Conservation (phyloP, 2,797 vertebrate genomes). For the Coranthus polyacanthus region DNA sequence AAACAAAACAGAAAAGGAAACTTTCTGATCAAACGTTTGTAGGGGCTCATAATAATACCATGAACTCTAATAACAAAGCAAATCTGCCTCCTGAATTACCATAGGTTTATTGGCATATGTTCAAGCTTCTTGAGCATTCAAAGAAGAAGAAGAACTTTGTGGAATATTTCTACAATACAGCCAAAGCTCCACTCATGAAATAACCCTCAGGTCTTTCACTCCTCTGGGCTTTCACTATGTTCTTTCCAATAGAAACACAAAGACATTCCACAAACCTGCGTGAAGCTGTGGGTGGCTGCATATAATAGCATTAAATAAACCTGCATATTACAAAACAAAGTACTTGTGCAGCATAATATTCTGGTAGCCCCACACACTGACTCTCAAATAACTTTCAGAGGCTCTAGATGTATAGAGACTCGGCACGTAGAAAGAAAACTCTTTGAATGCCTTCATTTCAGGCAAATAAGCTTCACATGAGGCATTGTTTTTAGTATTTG, state of each 20-base stretch:
- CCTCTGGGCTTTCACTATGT: not conserved
- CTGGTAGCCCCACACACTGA: slow-evolving; percentile 18
- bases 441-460: too few species aligned
- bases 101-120: too few species aligned
- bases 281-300: slow-evolving; percentile 34
- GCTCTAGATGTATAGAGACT: slow-evolving; percentile 7
- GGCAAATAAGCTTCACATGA: too few species aligned
- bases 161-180: not conserved
- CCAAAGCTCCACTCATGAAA: not conserved
- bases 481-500: too few species aligned
- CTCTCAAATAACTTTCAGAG: slow-evolving; percentile 38
- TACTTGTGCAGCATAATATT: slow-evolving; percentile 45
- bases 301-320: slow-evolving; percentile 21
- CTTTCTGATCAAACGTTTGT: too few species aligned
- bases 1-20: too few species aligned
- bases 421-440: not conserved
- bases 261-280: not conserved
- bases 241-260: not conserved
- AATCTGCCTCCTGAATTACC: too few species aligned
- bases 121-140: too few species aligned
- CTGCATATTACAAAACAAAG: slow-evolving; percentile 47
- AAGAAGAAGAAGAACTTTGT: not conserved
- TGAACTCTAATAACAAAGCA: too few species aligned
- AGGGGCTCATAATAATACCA: too few species aligned
- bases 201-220: not conserved